phyloP scores from a whole-genome alignment of 2,888 invertebrate genomes.

The Dinocampus coccinellae region DNA sequence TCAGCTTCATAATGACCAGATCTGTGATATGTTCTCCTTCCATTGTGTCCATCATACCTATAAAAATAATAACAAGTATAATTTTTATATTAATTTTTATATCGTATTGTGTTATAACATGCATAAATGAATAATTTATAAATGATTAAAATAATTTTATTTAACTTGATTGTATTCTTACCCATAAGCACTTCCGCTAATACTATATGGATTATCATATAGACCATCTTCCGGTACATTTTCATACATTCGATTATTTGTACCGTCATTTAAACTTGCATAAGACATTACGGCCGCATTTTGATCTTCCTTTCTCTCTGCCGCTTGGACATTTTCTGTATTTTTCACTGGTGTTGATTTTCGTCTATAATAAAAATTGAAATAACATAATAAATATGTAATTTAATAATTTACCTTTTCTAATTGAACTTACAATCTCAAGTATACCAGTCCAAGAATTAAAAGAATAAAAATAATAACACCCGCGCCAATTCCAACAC shows the following conservation, averaged over 20 bases:
- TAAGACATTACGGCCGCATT: slow-evolving; percentile 92
- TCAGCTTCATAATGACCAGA: slow-evolving; percentile 76
- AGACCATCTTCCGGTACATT: slow-evolving; percentile 69
- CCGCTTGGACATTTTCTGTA: slow-evolving; percentile 89
- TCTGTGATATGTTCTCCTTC: slow-evolving; percentile 62
- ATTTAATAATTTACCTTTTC: slow-evolving; percentile 16
- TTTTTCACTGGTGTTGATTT: slow-evolving; percentile 90
- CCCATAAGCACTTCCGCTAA: slow-evolving; percentile 63
- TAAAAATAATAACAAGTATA: not conserved
- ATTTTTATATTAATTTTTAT: not conserved
- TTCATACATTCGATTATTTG: slow-evolving; percentile 70
- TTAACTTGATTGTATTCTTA: slow-evolving; percentile 39
- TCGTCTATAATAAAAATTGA: slow-evolving; percentile 75
- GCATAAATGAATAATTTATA: not conserved
- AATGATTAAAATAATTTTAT: not conserved
- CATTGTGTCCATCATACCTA: slow-evolving; percentile 59
- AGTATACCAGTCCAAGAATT: slow-evolving; percentile 83
- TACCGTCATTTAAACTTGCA: slow-evolving; percentile 83
- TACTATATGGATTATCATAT: slow-evolving; percentile 68
- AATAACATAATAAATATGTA: too few species aligned
- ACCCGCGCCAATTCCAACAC: slow-evolving; percentile 87
- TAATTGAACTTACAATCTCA: slow-evolving; percentile 79
- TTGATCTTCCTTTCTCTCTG: slow-evolving; percentile 87
- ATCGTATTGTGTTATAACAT: not conserved
- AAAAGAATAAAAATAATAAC: slow-evolving; percentile 84